phyloP scores from a whole-genome alignment of 2,113 vertebrate genomes.

The Apodemus speciosus region DNA sequence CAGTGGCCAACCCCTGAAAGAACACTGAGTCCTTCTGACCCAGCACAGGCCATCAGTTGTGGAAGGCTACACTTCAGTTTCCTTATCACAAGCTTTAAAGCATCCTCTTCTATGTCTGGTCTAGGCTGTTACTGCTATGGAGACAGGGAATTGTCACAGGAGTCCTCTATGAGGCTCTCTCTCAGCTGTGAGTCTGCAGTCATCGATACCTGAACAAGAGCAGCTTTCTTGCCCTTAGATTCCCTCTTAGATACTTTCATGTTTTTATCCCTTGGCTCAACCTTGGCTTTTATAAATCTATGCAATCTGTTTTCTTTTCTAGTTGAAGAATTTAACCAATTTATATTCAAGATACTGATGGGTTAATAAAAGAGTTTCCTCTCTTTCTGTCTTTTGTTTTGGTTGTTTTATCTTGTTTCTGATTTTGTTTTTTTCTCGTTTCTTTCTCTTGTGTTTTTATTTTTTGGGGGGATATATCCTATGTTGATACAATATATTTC shows the following conservation, averaged over 20 bases:
- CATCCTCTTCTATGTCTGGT: neutral
- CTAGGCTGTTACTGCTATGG: neutral
- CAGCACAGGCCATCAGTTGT: neutral
- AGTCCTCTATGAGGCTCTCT: neutral
- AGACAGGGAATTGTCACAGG: neutral
- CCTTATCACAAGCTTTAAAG: neutral
- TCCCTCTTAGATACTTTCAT: neutral
- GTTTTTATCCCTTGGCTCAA: neutral
- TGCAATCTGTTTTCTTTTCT: neutral
- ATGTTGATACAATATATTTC: neutral
- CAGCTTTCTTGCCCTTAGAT: neutral
- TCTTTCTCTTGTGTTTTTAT: neutral
- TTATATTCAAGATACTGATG: neutral
- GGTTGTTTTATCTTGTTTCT: neutral
- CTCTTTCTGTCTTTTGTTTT: neutral
- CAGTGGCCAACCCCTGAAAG: neutral
- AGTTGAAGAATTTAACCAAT: neutral
- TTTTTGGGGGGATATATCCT: neutral
- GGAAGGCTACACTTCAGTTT: neutral
- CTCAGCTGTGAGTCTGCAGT: neutral
- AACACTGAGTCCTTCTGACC: neutral
- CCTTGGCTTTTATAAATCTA: neutral
- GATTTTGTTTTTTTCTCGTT: neutral
- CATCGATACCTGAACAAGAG: neutral
- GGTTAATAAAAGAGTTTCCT: neutral